These are phyloP conservation scores for Sitobion miscanthi DNA, from an alignment of 1,140 invertebrate genomes.

Conservation along the genomic window DNA sequence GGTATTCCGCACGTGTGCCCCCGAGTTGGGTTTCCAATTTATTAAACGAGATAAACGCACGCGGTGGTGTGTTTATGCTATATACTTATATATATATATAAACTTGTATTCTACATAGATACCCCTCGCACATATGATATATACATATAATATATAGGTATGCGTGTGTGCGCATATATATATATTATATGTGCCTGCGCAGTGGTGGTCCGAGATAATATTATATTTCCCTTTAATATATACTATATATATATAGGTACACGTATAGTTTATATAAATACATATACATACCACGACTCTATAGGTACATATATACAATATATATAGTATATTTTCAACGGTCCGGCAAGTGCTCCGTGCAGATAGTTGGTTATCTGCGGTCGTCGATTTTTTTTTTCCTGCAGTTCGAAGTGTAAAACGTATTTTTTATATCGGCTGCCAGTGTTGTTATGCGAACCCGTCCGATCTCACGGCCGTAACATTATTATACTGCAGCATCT, in stretches of 20 bases:
- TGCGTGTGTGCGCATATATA: background rate
- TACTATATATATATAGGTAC: background rate
- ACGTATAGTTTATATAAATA: background rate
- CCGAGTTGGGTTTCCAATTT: slow-evolving; percentile 47
- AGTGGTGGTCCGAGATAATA: background rate
- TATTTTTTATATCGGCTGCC: background rate
- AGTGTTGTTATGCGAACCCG: background rate
- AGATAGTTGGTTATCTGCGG: background rate
- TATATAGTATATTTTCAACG: background rate
- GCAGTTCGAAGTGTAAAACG: background rate
- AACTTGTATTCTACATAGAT: background rate
- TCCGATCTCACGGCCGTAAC: background rate
- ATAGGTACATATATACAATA: background rate
- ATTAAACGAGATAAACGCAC: slow-evolving; percentile 43
- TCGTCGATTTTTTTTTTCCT: background rate
- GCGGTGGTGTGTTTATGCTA: background rate
- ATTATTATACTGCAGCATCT: background rate
- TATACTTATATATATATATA: background rate
- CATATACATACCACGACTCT: background rate
- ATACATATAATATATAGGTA: background rate
- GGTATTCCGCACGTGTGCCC: slow-evolving; percentile 41
- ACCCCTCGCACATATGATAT: background rate
- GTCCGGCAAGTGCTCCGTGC: background rate
- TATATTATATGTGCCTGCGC: background rate
- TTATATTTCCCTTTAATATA: background rate